Percentiles rank a stretch among this genome's conserved stretches.
Evolutionary conservation across 2,797 vertebrate species (phyloP).

Genomic region (Margarornis squamiger): DNA sequence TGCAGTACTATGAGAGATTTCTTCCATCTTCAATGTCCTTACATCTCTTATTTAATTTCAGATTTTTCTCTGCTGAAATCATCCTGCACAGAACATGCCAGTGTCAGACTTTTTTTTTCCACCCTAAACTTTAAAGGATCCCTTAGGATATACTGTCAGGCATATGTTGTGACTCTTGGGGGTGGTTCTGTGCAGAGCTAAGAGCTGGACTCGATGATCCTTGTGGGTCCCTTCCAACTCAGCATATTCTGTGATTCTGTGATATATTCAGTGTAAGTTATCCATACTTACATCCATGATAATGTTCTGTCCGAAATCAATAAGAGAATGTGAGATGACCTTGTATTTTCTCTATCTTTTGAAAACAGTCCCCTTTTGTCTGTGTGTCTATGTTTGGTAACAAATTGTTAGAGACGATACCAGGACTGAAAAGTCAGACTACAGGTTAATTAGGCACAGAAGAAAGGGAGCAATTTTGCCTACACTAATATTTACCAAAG

Average conservation of each 20-base stretch:
- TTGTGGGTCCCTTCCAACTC: background rate
- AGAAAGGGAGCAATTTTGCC: background rate
- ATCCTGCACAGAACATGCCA: background rate
- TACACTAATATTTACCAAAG: background rate
- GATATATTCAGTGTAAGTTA: background rate
- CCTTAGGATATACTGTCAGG: background rate
- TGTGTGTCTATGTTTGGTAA: background rate
- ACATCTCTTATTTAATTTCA: background rate
- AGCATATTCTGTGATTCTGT: background rate
- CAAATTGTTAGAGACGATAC: background rate
- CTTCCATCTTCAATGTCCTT: background rate
- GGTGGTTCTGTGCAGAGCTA: background rate
- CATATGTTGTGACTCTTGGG: background rate
- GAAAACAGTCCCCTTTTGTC: background rate
- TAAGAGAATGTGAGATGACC: background rate
- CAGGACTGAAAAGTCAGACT: background rate
- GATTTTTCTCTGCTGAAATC: background rate
- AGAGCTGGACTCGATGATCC: background rate
- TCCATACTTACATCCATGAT: background rate
- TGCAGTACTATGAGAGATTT: background rate
- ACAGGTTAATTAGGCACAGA: background rate
- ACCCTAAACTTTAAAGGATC: background rate
- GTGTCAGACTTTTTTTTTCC: background rate
- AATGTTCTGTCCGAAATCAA: background rate
- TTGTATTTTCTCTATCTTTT: background rate